Conservation (phyloP, 1,140 invertebrate species). For the Doryteuthis pealeii region DNA sequence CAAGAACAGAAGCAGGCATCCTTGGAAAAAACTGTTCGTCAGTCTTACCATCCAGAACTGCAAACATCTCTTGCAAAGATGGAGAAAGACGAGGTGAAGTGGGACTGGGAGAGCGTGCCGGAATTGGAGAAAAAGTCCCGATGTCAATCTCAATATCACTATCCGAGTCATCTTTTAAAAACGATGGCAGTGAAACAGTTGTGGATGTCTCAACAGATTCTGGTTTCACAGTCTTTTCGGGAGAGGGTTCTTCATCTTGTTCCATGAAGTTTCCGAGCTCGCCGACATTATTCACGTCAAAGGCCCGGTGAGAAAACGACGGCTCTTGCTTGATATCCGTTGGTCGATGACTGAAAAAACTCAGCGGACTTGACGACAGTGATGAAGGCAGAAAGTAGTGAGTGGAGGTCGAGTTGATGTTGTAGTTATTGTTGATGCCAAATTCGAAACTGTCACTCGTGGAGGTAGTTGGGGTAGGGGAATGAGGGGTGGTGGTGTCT, state of each 20-base stretch:
- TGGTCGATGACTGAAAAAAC: not conserved
- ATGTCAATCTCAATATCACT: slow-evolving; percentile 8
- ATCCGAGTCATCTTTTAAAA: slow-evolving; percentile 7
- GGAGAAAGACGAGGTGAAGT: not conserved
- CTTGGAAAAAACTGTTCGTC: not conserved
- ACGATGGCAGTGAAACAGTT: not conserved
- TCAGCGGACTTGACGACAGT: not conserved
- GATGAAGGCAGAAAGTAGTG: not conserved
- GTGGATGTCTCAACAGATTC: not conserved
- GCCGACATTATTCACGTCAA: not conserved
- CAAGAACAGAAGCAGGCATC: not conserved
- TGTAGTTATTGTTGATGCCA: not conserved
- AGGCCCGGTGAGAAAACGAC: not conserved
- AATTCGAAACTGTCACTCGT: no score
- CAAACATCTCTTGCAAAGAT: slow-evolving; percentile 6
- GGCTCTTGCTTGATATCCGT: not conserved
- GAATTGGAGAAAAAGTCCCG: slow-evolving; percentile 3
- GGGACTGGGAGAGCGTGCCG: not conserved
- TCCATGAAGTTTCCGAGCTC: slow-evolving; percentile 3
- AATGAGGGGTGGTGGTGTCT: not conserved
- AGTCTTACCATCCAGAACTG: not conserved
- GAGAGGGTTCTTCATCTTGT: not conserved
- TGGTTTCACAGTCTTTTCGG: not conserved
- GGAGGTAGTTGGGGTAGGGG: not conserved
- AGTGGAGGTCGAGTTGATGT: not conserved